These are phyloP conservation scores for Cheirogaleus major DNA, from an alignment of 2,797 vertebrate genomes.

Conservation along the genomic window DNA sequence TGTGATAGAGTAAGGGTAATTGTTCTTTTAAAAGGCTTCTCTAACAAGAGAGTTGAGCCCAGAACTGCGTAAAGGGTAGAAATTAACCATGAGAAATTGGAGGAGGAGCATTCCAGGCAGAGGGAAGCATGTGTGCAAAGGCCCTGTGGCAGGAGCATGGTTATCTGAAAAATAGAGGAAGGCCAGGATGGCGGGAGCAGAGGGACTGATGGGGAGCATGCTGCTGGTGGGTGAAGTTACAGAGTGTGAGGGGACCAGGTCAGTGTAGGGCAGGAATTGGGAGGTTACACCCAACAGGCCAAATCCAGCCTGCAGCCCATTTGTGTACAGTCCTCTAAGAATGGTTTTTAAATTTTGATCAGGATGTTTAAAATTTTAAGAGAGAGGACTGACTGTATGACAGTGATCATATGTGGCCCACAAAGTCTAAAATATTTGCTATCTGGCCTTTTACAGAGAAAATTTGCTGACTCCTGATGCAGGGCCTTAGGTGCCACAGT, in stretches of 20 bases:
- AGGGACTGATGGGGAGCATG: rapidly evolving
- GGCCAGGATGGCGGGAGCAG: not conserved
- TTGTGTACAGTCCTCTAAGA: not conserved
- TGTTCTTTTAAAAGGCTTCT: not conserved
- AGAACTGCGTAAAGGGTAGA: not conserved
- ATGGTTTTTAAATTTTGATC: not conserved
- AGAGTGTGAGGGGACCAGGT: not conserved
- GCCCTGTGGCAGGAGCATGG: not conserved
- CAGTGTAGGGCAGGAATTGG: not conserved
- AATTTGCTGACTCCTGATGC: not conserved
- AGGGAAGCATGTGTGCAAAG: not conserved
- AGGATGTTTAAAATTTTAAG: not conserved
- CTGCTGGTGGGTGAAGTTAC: not conserved
- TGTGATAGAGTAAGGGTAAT: not conserved
- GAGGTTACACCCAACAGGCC: not conserved
- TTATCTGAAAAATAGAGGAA: not conserved
- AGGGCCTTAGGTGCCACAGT: not conserved
- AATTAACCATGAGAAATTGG: not conserved
- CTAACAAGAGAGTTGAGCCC: not conserved
- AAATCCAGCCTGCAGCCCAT: not conserved
- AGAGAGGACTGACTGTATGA: not conserved
- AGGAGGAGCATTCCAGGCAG: not conserved
- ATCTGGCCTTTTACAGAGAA: not conserved
- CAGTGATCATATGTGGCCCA: not conserved
- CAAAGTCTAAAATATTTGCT: not conserved